Conservation (phyloP, 2,888 invertebrate genomes). For the Campoletis raptor region DNA sequence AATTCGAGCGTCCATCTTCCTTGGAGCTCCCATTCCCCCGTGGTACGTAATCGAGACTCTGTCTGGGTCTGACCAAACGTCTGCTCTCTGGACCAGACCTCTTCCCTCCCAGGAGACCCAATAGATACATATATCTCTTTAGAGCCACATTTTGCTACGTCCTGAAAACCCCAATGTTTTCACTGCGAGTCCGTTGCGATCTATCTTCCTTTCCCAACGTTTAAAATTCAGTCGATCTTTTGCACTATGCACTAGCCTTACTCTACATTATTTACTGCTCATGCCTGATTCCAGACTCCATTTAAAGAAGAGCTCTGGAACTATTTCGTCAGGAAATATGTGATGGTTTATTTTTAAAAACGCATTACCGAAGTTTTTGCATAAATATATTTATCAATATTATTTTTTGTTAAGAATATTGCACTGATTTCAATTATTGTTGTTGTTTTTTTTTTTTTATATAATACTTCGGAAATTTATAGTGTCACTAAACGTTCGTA, state of each 20-base stretch:
- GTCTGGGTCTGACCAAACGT: slow-evolving; percentile 47
- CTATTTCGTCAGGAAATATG: background rate
- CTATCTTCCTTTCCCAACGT: slow-evolving; percentile 26
- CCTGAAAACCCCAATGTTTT: slow-evolving; percentile 18
- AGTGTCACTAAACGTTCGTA: background rate
- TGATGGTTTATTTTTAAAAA: background rate
- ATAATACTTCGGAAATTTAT: background rate
- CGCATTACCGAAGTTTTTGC: background rate
- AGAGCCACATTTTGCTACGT: slow-evolving; percentile 10
- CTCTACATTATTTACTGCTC: slow-evolving; percentile 13
- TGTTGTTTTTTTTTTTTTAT: too few species aligned
- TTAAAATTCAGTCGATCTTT: slow-evolving; percentile 39
- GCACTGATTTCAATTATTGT: background rate
- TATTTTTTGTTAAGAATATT: background rate
- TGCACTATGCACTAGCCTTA: slow-evolving; percentile 4
- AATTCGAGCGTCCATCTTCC: slow-evolving; percentile 70
- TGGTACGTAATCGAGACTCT: slow-evolving; percentile 53
- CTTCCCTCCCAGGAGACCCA: slow-evolving; percentile 30
- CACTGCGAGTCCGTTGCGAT: slow-evolving; percentile 5
- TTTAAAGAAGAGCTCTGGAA: background rate
- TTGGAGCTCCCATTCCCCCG: slow-evolving; percentile 35
- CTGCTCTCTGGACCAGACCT: slow-evolving; percentile 30
- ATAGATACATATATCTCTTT: background rate
- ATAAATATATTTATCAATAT: background rate
- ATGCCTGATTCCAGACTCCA: background rate